Evolutionary conservation across 1,140 invertebrate species (phyloP).

Genomic region (Zaprionus tsacasi): DNA sequence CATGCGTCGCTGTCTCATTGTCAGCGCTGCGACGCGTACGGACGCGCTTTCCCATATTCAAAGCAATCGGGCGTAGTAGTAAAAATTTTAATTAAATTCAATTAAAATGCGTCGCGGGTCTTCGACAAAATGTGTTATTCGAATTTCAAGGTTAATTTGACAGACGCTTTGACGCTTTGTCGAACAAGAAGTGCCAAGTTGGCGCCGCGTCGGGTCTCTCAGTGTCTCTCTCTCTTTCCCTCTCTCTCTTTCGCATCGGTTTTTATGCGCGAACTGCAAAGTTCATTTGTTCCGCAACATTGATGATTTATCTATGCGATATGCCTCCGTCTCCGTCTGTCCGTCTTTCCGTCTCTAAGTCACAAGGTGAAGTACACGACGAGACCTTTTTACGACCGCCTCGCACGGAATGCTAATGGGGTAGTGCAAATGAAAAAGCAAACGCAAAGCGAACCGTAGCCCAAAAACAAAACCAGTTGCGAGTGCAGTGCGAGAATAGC

Average conservation of each 20-base stretch:
- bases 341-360: conserved; percentile 13
- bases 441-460: background rate
- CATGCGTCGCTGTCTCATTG: conserved; percentile 77
- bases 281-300: conserved; percentile 72
- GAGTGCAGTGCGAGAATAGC: background rate
- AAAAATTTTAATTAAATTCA: conserved; percentile 80
- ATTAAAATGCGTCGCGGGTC: conserved; percentile 77
- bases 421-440: conserved; percentile 9
- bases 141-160: conserved; percentile 76
- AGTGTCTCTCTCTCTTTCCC: no score
- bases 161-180: conserved; percentile 55
- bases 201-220: background rate
- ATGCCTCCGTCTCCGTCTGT: background rate
- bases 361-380: conserved; percentile 59
- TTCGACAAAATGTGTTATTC: conserved; percentile 81
- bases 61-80: conserved; percentile 73
- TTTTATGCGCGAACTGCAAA: conserved; percentile 34
- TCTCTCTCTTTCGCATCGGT: background rate
- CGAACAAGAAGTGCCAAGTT: conserved; percentile 69
- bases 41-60: conserved; percentile 72
- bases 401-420: conserved; percentile 33
- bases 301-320: conserved; percentile 56
- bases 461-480: conserved; percentile 1
- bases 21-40: conserved; percentile 52
- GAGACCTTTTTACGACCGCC: conserved; percentile 48